A percentile compares a stretch with the other conserved stretches of the same genome.
Conservation (phyloP, 1,140 invertebrate genomes). For the Diprion similis region DNA sequence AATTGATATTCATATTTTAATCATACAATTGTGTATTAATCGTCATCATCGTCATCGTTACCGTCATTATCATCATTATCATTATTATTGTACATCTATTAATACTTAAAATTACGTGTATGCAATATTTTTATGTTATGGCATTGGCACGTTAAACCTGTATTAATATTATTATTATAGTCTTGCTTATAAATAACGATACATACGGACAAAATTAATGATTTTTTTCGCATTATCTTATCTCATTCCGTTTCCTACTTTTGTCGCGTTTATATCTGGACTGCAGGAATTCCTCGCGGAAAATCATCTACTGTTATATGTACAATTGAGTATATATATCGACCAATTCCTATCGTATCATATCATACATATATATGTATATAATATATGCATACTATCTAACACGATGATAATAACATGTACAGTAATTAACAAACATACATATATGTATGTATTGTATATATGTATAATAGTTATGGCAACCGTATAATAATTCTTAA, state of each 20-base stretch:
- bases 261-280: not conserved
- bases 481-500: too few relatives aligned
- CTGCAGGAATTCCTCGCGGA: not conserved
- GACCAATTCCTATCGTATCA: not conserved
- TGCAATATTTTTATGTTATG: not conserved
- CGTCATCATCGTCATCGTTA: too few relatives aligned
- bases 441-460: not conserved
- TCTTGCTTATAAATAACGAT: conserved; percentile 5
- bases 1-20: too few relatives aligned
- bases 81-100: not conserved
- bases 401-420: too few relatives aligned
- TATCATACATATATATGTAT: not conserved
- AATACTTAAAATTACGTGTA: not conserved
- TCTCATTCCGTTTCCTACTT: not conserved
- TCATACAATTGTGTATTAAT: too few relatives aligned
- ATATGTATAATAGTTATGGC: too few relatives aligned
- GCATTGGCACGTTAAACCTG: conserved; percentile 13
- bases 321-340: too few relatives aligned
- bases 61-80: not conserved
- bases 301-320: too few relatives aligned
- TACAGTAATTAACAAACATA: not conserved
- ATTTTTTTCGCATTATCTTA: not conserved
- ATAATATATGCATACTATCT: not conserved
- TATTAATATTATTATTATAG: not conserved
- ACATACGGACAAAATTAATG: not conserved